Evolutionary conservation across 2,113 vertebrate species (phyloP).

Genomic region (Anthoscopus minutus): DNA sequence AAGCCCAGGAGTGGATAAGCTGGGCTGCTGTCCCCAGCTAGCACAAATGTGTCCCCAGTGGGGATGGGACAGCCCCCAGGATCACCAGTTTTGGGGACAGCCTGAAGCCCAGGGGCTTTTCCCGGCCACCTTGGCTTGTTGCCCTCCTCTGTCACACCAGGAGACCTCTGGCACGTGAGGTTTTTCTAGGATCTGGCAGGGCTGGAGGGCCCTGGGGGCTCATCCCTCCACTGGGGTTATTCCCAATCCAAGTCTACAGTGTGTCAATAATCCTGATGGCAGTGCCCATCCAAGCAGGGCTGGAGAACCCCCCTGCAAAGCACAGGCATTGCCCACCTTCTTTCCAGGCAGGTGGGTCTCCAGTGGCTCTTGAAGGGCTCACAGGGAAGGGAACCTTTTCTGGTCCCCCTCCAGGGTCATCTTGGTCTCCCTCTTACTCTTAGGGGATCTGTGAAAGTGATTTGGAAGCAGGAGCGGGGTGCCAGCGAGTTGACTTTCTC

Average conservation of each 20-base stretch:
- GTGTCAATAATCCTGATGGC: neutral
- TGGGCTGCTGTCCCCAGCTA: neutral
- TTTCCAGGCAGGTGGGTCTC: neutral
- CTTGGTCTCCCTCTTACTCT: neutral
- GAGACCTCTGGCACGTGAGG: rapidly evolving
- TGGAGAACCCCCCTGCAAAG: neutral
- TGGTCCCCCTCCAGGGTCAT: neutral
- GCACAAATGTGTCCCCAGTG: rapidly evolving
- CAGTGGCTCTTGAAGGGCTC: neutral
- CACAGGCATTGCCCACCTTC: neutral
- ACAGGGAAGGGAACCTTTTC: rapidly evolving
- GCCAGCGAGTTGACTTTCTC: neutral
- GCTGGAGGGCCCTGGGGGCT: neutral
- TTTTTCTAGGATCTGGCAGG: neutral
- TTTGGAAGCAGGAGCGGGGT: neutral
- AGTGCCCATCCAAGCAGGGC: neutral
- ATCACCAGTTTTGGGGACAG: neutral
- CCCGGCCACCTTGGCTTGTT: neutral
- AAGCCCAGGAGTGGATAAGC: neutral
- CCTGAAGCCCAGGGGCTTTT: neutral
- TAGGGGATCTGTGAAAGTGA: neutral
- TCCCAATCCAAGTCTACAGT: neutral
- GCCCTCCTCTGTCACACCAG: rapidly evolving
- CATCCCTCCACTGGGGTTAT: neutral
- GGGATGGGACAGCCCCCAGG: neutral